These are phyloP conservation scores for Cercopithecus hamlyni DNA, from an alignment of 2,797 vertebrate species.

Conservation along the genomic window DNA sequence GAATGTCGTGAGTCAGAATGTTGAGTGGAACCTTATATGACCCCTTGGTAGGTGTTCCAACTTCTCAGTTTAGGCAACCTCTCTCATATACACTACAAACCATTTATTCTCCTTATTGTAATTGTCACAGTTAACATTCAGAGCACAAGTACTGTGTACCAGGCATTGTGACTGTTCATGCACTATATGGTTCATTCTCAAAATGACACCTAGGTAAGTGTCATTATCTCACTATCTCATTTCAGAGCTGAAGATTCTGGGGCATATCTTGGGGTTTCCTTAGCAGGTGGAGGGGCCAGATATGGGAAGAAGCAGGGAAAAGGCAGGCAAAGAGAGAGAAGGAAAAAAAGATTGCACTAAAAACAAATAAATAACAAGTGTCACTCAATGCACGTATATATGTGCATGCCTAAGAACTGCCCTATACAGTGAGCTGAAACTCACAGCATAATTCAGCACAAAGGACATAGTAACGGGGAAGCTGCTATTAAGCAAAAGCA, in stretches of 20 bases:
- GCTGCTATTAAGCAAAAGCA: neutral
- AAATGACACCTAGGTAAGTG: neutral
- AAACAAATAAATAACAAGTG: neutral
- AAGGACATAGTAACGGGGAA: neutral
- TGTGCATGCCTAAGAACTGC: neutral
- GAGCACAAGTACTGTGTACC: neutral
- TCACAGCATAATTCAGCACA: accelerated
- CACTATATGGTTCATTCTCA: neutral
- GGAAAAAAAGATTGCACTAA: neutral
- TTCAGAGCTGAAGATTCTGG: neutral
- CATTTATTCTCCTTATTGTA: neutral
- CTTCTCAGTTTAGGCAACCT: neutral
- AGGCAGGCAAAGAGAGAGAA: neutral
- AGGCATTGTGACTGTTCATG: neutral
- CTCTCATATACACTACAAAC: neutral
- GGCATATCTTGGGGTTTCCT: neutral
- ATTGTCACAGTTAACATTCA: neutral
- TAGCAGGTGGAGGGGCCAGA: too few species aligned
- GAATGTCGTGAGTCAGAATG: neutral
- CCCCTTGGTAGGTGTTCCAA: neutral
- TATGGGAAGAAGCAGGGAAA: neutral
- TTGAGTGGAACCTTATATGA: neutral
- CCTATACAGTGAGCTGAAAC: neutral
- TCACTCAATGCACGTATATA: neutral
- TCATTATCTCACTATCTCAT: neutral